phyloP scores from a whole-genome alignment of 2,113 vertebrate species.

The Nematolebias whitei region DNA sequence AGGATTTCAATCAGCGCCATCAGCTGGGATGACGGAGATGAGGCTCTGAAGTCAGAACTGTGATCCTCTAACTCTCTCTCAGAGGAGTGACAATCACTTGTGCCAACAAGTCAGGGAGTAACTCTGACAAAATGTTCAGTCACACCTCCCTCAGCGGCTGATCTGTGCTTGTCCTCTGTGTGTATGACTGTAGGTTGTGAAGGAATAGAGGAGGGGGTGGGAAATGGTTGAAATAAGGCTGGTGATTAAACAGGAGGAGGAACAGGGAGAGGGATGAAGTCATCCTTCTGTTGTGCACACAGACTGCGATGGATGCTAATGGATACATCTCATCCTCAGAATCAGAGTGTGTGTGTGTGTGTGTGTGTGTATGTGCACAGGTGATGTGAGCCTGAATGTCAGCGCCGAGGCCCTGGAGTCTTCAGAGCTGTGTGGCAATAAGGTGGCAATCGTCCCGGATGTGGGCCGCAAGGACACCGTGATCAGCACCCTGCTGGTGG shows the following conservation, averaged over 20 bases:
- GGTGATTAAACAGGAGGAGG: constrained; percentile 65
- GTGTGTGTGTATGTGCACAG: constrained; percentile 60
- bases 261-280: constrained; percentile 11
- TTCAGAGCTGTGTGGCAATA: constrained; percentile 68
- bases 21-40: constrained; percentile 54
- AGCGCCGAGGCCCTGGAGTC: constrained; percentile 74
- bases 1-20: constrained; percentile 60
- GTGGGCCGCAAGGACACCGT: constrained; percentile 78
- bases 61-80: constrained; percentile 57
- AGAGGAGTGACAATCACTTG: constrained; percentile 74
- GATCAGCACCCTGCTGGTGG: too few species aligned
- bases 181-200: constrained; percentile 63
- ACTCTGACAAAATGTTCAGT: constrained; percentile 75
- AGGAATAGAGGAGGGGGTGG: constrained; percentile 34
- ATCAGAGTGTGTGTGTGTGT: too few species aligned
- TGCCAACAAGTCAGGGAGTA: constrained; percentile 76
- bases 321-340: background rate
- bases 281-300: constrained; percentile 35
- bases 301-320: constrained; percentile 28
- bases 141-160: constrained; percentile 66
- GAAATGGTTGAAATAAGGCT: constrained; percentile 61
- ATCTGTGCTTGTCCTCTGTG: constrained; percentile 70
- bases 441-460: constrained; percentile 65
- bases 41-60: constrained; percentile 60
- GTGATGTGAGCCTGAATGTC: constrained; percentile 78